Evolutionary conservation across 2,888 invertebrate species (phyloP).

Genomic region (Diachrysia chrysitis): DNA sequence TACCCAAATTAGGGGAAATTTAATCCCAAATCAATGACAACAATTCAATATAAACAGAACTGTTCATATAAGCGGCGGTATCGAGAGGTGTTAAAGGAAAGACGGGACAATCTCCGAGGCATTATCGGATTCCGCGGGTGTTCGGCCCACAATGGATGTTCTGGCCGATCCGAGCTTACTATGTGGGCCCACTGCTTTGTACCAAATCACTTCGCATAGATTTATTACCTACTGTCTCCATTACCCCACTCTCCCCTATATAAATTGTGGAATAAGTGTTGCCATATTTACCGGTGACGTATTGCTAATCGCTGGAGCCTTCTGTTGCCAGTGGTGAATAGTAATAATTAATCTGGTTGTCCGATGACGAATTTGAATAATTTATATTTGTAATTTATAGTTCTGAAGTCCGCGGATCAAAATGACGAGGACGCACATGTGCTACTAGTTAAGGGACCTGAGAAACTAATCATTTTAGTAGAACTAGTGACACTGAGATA

Average conservation of each 20-base stretch:
- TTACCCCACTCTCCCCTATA: constrained; percentile 83
- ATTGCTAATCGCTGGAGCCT: constrained; percentile 85
- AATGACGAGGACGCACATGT: constrained; percentile 69
- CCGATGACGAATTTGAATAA: constrained; percentile 86
- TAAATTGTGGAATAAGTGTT: constrained; percentile 88
- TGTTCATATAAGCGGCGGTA: constrained; percentile 70
- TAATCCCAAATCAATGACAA: constrained; percentile 60
- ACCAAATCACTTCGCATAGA: constrained; percentile 87
- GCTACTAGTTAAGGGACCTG: constrained; percentile 52
- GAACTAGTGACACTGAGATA: constrained; percentile 32
- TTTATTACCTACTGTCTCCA: constrained; percentile 85
- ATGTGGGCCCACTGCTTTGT: constrained; percentile 86
- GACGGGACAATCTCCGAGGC: constrained; percentile 86
- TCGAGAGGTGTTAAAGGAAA: constrained; percentile 85
- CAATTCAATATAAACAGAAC: constrained; percentile 65
- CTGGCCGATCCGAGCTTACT: constrained; percentile 84
- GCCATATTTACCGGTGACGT: constrained; percentile 89
- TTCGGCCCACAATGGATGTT: constrained; percentile 85
- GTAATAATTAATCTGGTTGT: constrained; percentile 85
- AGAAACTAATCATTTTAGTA: constrained; percentile 50
- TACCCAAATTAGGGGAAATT: constrained; percentile 26
- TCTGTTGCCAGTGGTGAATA: constrained; percentile 82
- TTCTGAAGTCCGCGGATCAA: constrained; percentile 72
- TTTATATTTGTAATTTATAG: constrained; percentile 85
- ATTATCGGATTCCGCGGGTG: constrained; percentile 88